Base-by-base conservation (phyloP, 2,888 invertebrate genomes). In the Conus canariensis region DNA sequence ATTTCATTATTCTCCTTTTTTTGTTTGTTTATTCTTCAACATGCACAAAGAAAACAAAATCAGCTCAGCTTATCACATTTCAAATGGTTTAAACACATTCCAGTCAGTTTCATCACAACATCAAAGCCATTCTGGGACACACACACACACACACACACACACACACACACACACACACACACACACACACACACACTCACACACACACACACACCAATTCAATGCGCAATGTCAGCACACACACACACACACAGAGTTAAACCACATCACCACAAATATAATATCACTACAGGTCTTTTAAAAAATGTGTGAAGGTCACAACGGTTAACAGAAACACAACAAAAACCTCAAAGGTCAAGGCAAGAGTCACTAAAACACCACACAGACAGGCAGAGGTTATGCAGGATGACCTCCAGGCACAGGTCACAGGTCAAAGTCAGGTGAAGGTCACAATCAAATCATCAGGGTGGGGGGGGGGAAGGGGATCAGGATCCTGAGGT, bases 111-210 rank as follows among this genome's bases (percentile, higher is more conserved):
- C 45, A 45, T 45, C 45, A 45, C 45, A 45, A 45, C 45, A 45
- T 45, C 45, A 45, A 45, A 45, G 45, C 45, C 45, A 45, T 45
- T 45, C 82, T 19, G 19, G 22, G 22, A 83, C 82, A 83, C 56
- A 83, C 56, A 83, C 82, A 83, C 82, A 83, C 82, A 83, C 56
- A 83, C 82, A 83, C 82, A 83, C 82, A 56, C 82, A 83, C 58
- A 56, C 58, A 56, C 58, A 83, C 58, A 56, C 58, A 83, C 58
- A 56, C 82, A 58, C 82, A 83, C 82, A 83, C 82, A 83, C 83
- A 83, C 83, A 83, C 83, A 83, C 83, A 82, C 56, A 82, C 82
- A 85, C 82, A 83, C 56, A 83, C 82, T 58, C 58, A 83, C 85
- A 58, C 83, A 85, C 59, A 85, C 16, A 85, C 59, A 58, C 58